Evolutionary conservation across 2,113 vertebrate genomes (phyloP).

Genomic region (Herpetotheres cachinnans): DNA sequence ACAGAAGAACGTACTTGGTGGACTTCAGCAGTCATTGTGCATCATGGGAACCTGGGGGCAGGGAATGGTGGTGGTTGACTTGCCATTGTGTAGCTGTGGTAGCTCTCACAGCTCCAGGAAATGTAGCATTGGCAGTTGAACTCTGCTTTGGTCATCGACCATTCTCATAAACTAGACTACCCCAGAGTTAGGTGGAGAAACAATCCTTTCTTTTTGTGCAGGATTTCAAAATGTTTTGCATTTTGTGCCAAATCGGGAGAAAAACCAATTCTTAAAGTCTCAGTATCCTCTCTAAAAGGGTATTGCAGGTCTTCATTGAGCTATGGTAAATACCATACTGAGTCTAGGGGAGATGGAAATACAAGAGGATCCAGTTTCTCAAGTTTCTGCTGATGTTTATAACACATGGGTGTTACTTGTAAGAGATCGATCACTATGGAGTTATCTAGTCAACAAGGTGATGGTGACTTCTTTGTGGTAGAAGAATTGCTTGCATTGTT

Average conservation of each 20-base stretch:
- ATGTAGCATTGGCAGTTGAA: background rate
- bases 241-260: background rate
- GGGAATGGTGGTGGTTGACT: background rate
- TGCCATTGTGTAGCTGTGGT: background rate
- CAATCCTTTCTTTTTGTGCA: background rate
- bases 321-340: background rate
- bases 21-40: background rate
- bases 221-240: background rate
- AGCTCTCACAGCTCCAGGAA: background rate
- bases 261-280: background rate
- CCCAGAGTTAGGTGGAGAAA: background rate
- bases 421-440: constrained; percentile 17
- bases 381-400: constrained; percentile 50
- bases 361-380: constrained; percentile 38
- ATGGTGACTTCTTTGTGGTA: constrained; percentile 16
- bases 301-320: constrained; percentile 12
- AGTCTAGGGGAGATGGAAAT: constrained; percentile 7
- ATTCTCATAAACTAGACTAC: background rate
- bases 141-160: background rate
- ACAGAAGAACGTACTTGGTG: background rate
- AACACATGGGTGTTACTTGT: constrained; percentile 27
- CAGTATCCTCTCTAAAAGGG: background rate
- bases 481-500: constrained; percentile 5
- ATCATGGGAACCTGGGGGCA: background rate
- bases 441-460: constrained; percentile 24